These are phyloP conservation scores for Drosophila funebris DNA, from an alignment of 1,140 invertebrate genomes.

Conservation along the genomic window DNA sequence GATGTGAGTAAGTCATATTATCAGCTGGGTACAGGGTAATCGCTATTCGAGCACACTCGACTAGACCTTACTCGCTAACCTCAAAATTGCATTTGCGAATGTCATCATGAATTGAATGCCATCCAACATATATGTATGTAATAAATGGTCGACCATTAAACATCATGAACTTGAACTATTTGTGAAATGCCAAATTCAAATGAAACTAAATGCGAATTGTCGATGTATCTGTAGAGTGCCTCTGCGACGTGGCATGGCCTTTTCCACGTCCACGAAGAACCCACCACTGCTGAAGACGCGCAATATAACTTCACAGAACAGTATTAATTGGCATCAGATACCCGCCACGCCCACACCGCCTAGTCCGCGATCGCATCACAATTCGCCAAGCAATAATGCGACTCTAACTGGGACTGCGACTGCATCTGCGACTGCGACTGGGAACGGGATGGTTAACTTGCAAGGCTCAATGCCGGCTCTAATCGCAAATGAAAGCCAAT, in stretches of 20 bases:
- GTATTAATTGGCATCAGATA: slow-evolving; percentile 83
- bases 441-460: too few species aligned
- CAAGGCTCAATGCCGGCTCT: slow-evolving; percentile 33
- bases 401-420: too few species aligned
- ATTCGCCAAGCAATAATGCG: slow-evolving; percentile 41
- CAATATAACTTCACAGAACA: slow-evolving; percentile 84
- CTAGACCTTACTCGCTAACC: not conserved
- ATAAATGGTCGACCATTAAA: not conserved
- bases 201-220: slow-evolving; percentile 48
- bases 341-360: slow-evolving; percentile 73
- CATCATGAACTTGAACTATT: not conserved
- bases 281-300: slow-evolving; percentile 90
- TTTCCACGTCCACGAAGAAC: slow-evolving; percentile 87
- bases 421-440: too few species aligned
- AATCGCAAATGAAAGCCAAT: slow-evolving; percentile 30
- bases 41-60: not conserved
- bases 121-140: slow-evolving; percentile 11
- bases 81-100: slow-evolving; percentile 8
- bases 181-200: slow-evolving; percentile 9
- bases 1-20: not conserved
- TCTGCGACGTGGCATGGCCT: slow-evolving; percentile 87
- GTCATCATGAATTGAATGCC: slow-evolving; percentile 2
- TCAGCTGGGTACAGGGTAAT: slow-evolving; percentile 12
- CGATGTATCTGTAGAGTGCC: slow-evolving; percentile 84
- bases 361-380: slow-evolving; percentile 71